Base-by-base conservation (phyloP, 2,113 vertebrate species). In the Archocentrus centrarchus region DNA sequence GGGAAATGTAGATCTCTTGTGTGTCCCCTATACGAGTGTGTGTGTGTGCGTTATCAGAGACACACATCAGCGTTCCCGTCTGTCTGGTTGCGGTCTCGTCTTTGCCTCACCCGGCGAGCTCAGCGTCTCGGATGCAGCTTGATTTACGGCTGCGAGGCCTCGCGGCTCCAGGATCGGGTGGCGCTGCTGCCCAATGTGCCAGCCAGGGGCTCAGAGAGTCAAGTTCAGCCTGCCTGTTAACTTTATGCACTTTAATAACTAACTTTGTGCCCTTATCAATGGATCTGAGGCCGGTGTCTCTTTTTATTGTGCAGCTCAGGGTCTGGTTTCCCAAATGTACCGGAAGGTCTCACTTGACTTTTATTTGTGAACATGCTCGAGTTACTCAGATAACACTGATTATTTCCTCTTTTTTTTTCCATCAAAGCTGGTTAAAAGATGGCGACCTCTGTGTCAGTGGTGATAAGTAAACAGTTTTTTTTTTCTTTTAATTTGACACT, bases 101-200 rank as follows among this genome's bases (percentile, higher is more conserved):
- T 86, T 89, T 58, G 47, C 63, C 81, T 88, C 82, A 60, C 63
- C 63, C 73, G 59, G 68, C 80, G 24, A 86, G 77, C 78, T 87
- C 90, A 84, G 88, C 81, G 60, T 91, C 91, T 92, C 75, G 15
- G 75, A 83, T 88, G 91, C 78, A 73, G 92, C 88, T 84, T 93
- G 93, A 91, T 93, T 93, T 93, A 93, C 84, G 58, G 82, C 11
- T 77, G n/a, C 44, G 57, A 89, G 83, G 73, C 83, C 79, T 37
- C 13, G 4, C 50, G 85, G 89, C 93, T 89, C 89, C 89, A 63
- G 91, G 89, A 89, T 92, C 89, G 22, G 79, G 88, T 93, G 90
- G 80, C 83, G 44, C 24, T 76, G 77, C 87, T 79, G 73, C 62
- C 73, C 80, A 3, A 61, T 68, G 87, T 86, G 89, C 88, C 85